Conservation (phyloP, 2,888 invertebrate species). For the Papilio demoleus region DNA sequence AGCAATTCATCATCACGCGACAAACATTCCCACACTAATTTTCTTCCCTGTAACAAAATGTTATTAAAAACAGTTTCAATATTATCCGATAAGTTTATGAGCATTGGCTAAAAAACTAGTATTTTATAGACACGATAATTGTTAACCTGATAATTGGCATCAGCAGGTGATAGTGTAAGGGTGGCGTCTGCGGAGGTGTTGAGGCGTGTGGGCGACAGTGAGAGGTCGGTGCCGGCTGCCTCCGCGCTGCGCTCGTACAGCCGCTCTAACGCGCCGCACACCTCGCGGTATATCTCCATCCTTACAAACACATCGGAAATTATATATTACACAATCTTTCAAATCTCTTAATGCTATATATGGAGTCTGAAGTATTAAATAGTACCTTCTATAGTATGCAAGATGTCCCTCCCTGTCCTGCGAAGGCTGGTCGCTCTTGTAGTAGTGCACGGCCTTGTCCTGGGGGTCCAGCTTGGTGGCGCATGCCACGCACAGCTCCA, state of each 20-base stretch:
- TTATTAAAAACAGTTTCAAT: neutral
- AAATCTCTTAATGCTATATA: no score
- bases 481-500: conserved; percentile 93
- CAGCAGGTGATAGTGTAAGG: conserved; percentile 69
- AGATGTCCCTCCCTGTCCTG: conserved; percentile 93
- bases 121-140: no score
- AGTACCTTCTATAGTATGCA: conserved; percentile 86
- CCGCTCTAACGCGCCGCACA: conserved; percentile 90
- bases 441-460: conserved; percentile 93
- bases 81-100: no score
- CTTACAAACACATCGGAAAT: no score
- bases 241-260: conserved; percentile 85
- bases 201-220: conserved; percentile 20
- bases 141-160: conserved; percentile 73
- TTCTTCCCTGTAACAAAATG: conserved; percentile 65
- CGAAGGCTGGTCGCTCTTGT: conserved; percentile 91
- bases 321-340: no score
- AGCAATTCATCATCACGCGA: conserved; percentile 92
- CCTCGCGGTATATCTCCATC: conserved; percentile 94
- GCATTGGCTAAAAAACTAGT: no score
- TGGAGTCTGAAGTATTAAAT: no score
- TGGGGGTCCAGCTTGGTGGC: conserved; percentile 95
- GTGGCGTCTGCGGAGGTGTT: conserved; percentile 57
- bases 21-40: conserved; percentile 86
- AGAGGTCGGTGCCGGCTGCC: conserved; percentile 62